These are phyloP conservation scores for Lithophane leautieri DNA, from an alignment of 2,888 invertebrate species.

Conservation along the genomic window DNA sequence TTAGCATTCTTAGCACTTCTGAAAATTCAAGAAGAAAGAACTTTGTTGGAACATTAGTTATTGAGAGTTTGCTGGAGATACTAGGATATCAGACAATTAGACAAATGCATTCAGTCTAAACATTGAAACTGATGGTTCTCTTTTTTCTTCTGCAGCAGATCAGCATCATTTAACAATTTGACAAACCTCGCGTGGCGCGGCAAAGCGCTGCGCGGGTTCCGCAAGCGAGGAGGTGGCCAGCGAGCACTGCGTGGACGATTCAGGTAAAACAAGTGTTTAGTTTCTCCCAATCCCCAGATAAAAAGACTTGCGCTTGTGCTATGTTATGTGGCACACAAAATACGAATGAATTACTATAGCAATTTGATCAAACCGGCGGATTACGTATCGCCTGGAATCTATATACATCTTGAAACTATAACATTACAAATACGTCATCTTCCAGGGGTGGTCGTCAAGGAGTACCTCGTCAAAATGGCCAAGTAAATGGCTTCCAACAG, in stretches of 20 bases:
- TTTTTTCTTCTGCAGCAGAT: slow-evolving; percentile 65
- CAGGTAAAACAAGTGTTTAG: slow-evolving; percentile 59
- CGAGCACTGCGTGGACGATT: slow-evolving; percentile 68
- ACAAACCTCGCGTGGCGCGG: slow-evolving; percentile 68
- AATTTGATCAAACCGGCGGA: background rate
- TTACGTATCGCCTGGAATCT: background rate
- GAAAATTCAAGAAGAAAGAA: background rate
- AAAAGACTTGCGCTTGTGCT: background rate
- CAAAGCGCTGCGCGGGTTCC: slow-evolving; percentile 66
- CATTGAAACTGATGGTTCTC: background rate
- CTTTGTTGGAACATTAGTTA: background rate
- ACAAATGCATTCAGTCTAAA: background rate
- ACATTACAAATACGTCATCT: background rate
- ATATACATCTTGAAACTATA: background rate
- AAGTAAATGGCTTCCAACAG: slow-evolving; percentile 21
- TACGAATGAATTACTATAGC: no score
- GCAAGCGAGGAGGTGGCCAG: slow-evolving; percentile 72
- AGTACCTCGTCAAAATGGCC: slow-evolving; percentile 16
- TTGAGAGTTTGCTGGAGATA: background rate
- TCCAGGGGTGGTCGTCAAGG: slow-evolving; percentile 19
- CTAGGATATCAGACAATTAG: background rate
- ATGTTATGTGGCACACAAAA: background rate
- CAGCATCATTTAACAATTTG: slow-evolving; percentile 75
- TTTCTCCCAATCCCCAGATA: background rate
- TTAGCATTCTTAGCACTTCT: background rate